These are phyloP conservation scores for Eudyptes chrysolophus DNA, from an alignment of 2,113 vertebrate species.

Conservation along the genomic window DNA sequence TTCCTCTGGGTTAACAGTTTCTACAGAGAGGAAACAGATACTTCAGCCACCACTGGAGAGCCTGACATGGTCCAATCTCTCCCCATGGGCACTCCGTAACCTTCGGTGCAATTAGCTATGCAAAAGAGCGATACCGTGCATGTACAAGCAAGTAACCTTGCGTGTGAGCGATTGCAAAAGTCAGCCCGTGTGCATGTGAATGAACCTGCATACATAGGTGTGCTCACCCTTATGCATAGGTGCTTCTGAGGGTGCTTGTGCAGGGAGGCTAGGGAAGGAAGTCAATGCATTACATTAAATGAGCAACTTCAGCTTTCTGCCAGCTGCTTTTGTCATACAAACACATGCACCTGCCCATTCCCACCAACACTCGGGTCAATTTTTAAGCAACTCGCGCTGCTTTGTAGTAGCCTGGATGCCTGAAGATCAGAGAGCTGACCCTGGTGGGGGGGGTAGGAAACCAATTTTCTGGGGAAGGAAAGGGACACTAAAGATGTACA, in stretches of 20 bases:
- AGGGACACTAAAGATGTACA: background rate
- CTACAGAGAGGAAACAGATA: background rate
- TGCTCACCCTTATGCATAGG: background rate
- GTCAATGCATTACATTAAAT: background rate
- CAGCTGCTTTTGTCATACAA: background rate
- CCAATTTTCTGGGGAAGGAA: background rate
- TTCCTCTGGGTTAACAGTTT: background rate
- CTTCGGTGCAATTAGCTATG: fast-evolving
- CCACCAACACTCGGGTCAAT: fast-evolving
- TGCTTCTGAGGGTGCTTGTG: background rate
- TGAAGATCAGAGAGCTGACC: background rate
- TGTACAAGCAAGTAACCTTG: background rate
- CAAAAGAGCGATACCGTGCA: background rate
- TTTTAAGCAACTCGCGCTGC: fast-evolving
- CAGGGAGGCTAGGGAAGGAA: background rate
- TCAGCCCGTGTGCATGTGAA: fast-evolving
- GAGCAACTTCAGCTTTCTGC: background rate
- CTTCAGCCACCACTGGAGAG: background rate
- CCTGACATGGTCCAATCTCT: background rate
- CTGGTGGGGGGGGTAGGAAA: fast-evolving
- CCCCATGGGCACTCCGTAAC: fast-evolving
- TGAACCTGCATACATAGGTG: background rate
- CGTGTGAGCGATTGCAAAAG: background rate
- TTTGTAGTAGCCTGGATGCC: background rate
- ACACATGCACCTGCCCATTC: background rate